These are phyloP conservation scores for Engraulis encrasicolus DNA, from an alignment of 2,113 vertebrate genomes.

Conservation along the genomic window DNA sequence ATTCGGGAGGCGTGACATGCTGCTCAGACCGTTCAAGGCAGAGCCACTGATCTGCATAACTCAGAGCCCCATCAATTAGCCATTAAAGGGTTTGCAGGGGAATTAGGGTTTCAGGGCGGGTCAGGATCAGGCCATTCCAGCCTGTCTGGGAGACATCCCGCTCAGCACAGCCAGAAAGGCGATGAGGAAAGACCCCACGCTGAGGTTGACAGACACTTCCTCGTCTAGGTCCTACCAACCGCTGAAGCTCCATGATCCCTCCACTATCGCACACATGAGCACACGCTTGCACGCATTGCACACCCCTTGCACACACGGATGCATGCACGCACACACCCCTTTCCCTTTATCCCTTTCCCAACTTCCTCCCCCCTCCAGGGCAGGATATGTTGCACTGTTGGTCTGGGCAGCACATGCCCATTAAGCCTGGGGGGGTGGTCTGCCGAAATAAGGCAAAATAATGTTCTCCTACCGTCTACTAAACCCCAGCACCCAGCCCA, in stretches of 20 bases:
- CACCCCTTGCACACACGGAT: too few relatives aligned
- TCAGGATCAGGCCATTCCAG: conserved; percentile 69
- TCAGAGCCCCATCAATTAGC: conserved; percentile 73
- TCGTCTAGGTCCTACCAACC: conserved; percentile 29
- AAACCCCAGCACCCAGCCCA: not conserved
- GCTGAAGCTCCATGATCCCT: too few relatives aligned
- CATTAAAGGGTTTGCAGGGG: conserved; percentile 70
- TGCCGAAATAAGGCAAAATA: not conserved
- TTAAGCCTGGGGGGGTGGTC: not conserved
- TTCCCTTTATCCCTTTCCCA: not conserved
- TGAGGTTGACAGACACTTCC: conserved; percentile 17
- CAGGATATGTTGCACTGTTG: not conserved
- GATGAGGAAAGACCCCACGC: conserved; percentile 58
- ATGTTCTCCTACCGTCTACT: not conserved
- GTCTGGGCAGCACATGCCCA: not conserved
- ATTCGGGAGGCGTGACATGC: conserved; percentile 51
- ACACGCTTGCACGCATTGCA: too few relatives aligned
- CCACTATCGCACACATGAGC: too few relatives aligned
- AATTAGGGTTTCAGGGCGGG: too few relatives aligned
- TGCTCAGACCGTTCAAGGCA: conserved; percentile 57
- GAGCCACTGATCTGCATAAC: conserved; percentile 62
- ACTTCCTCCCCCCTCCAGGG: not conserved
- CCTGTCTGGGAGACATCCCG: conserved; percentile 54
- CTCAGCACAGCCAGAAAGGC: conserved; percentile 38
- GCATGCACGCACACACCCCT: not conserved